Evolutionary conservation across 1,140 invertebrate genomes (phyloP).

Genomic region (Drosophila burlai): DNA sequence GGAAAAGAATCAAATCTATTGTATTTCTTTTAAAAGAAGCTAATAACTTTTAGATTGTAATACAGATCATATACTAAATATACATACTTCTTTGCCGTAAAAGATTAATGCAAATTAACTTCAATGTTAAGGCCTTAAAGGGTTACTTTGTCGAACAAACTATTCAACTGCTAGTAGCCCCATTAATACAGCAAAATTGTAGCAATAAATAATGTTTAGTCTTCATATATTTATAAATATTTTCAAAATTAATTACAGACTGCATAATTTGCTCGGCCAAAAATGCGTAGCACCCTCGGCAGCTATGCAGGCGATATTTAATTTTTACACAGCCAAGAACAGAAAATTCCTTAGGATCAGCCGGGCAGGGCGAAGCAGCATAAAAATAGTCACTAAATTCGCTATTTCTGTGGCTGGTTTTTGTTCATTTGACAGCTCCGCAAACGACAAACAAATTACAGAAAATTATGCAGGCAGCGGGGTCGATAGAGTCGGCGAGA

Average conservation of each 20-base stretch:
- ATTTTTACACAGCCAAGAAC: slow-evolving; percentile 53
- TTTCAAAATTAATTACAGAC: slow-evolving; percentile 37
- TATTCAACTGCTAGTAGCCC: neutral
- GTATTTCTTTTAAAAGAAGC: too few relatives aligned
- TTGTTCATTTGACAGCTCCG: slow-evolving; percentile 63
- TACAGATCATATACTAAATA: neutral
- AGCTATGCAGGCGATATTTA: slow-evolving; percentile 36
- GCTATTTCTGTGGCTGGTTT: slow-evolving; percentile 52
- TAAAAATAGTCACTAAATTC: slow-evolving; percentile 67
- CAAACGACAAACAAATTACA: slow-evolving; percentile 60
- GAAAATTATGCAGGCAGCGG: slow-evolving; percentile 58
- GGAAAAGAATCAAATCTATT: neutral
- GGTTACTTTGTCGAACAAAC: neutral
- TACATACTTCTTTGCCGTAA: neutral
- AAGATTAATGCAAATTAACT: neutral
- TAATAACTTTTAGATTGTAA: too few relatives aligned
- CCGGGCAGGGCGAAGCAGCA: slow-evolving; percentile 54
- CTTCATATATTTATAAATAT: slow-evolving; percentile 12
- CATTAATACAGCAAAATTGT: neutral
- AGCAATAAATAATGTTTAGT: slow-evolving; percentile 3
- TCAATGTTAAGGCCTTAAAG: neutral
- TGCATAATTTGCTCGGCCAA: slow-evolving; percentile 40
- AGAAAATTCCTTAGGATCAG: slow-evolving; percentile 68
- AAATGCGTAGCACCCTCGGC: slow-evolving; percentile 43
- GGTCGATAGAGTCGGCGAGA: slow-evolving; percentile 23